Base-by-base conservation (phyloP, 2,113 vertebrate genomes). In the Girardinichthys multiradiatus region DNA sequence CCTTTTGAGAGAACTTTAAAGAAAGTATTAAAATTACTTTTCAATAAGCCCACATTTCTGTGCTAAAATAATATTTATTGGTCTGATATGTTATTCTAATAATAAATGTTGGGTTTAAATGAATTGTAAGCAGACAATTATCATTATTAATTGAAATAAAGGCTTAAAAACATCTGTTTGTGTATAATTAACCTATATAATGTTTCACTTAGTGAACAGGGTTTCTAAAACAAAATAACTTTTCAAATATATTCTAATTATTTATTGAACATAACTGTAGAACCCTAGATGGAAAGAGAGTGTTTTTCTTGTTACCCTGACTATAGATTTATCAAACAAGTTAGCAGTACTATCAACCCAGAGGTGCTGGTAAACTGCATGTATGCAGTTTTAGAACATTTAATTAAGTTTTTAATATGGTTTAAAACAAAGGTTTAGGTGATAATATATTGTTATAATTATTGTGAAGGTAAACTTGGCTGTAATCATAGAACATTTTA, bases 391-490 rank as follows among this genome's bases (percentile, higher is more conserved):
- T 51, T n/a, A 24, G 21, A 24, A 24, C 48, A 24, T 45, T 45
- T 45, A 14, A 45, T 4, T 45, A 45, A 19, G 13, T 45, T 45
- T 45, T 45, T 5, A 45, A 45, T 5, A 19, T 19, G 42, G 42
- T 17, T 5, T 45, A 45, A 17, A 21, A 19, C 6, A 5, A 45
- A 45, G 15, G 15, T 14, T 19, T 45, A 33, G 42, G 64, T 59
- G 45, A 67, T 11, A 57, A 66, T n/a, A n/a, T n/a, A n/a, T n/a
- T n/a, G n/a, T n/a, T 39, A n/a, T 19, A 39, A 64, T 27, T 64
- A 39, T 27, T 39, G 13, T 24, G 45, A 21, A 9, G 30, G 15
- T 31, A 28, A 61, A 68, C 68, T 37, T 70, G 10, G 27, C 11
- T 57, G 1, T 27, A 48, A 27, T 51, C 13, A 27, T 21, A 1